Evolutionary conservation across 1,140 invertebrate genomes (phyloP).

Genomic region (Epicauta chinensis): DNA sequence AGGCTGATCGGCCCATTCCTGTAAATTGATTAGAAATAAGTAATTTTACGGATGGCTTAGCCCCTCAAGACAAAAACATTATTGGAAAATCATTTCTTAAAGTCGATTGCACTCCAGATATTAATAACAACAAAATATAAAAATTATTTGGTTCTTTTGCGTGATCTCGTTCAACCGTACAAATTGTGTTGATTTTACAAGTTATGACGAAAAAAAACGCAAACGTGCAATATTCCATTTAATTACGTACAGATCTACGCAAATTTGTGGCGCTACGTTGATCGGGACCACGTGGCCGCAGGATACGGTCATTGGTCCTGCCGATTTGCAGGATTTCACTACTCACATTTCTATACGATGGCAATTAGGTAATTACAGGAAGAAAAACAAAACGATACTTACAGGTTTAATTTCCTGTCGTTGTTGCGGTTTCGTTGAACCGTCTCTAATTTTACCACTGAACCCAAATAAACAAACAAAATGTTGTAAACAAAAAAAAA

Average conservation of each 20-base stretch:
- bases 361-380: too few relatives aligned
- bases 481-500: too few relatives aligned
- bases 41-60: conserved; percentile 23
- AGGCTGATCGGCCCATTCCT: too few relatives aligned
- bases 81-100: conserved; percentile 17
- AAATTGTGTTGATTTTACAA: not conserved
- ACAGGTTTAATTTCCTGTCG: too few relatives aligned
- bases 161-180: not conserved
- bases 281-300: not conserved
- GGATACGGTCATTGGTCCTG: not conserved
- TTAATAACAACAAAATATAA: conserved; percentile 1
- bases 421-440: too few relatives aligned
- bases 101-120: not conserved
- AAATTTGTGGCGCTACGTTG: not conserved
- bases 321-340: too few relatives aligned
- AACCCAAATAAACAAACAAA: too few relatives aligned
- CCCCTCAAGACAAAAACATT: conserved; percentile 9
- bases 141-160: not conserved
- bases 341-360: too few relatives aligned
- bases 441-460: too few relatives aligned
- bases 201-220: not conserved
- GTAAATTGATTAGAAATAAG: conserved; percentile 26
- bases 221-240: not conserved
- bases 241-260: too few relatives aligned
- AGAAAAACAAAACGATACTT: too few relatives aligned